Evolutionary conservation across 1,140 invertebrate species (phyloP), one percentile per base, ranked within the genome.

Genomic region (Hyphantria cunea): DNA sequence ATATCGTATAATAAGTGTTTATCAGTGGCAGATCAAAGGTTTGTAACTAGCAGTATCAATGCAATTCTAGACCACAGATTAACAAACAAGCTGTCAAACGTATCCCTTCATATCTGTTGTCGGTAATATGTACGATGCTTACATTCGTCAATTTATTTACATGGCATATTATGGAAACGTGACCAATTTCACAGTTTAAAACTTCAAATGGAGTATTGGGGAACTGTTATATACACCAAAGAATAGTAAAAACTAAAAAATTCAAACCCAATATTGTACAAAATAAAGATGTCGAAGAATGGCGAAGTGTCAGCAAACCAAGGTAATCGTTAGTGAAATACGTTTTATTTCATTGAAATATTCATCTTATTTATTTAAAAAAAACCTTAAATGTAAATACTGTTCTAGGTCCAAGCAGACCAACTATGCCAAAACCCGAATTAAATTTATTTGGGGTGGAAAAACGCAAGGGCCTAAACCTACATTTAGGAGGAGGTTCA

Each of bases 301-400:
- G 87, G 87, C 80, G 87, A 90, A 79, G 76, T 90, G 77, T 84
- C 87, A 75, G 85, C 87, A 83, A 87, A 84, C 76, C 87, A 90
- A 89, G 87, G 87, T 90, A 89, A 82, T 74, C 39, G 17, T 39
- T 17, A 15, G 12, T 34, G 10, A 51, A 60, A 51, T 50, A 31
- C 10, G n/a, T 39, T 39, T 15, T 17, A 14, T 15, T 39, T 25
- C 4, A 10, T 55, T 62, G 25, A 51, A 53, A 31, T 12, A 39
- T 7, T 10, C n/a, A 1, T 3, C 37, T 39, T 2, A 39, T 39
- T 34, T 34, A 34, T 6, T 10, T 39, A 39, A 10, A 39, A 39
- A n/a, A 39, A 39, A 2, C 37, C 9, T 39, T 39, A 39, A 39
- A 10, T n/a, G 7, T 56, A 64, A 31, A 45, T 17, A 52, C 55